These are phyloP conservation scores for Drosophila triauraria DNA, from an alignment of 1,140 invertebrate genomes.

Conservation along the genomic window DNA sequence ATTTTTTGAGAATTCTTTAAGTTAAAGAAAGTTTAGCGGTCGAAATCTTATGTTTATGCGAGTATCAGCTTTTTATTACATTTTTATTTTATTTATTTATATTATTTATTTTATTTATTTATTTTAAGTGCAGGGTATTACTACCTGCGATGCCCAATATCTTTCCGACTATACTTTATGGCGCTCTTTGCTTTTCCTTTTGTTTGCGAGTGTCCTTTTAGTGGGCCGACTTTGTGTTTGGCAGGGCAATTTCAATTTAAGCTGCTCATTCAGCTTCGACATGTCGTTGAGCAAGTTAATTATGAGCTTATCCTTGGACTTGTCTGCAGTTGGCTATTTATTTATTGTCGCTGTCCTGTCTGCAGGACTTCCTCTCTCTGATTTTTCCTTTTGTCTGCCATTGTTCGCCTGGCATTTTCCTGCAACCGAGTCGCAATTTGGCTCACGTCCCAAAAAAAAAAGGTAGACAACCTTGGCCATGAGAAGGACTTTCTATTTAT, in stretches of 20 bases:
- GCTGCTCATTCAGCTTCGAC: conserved; percentile 58
- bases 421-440: conserved; percentile 50
- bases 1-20: background rate
- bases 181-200: background rate
- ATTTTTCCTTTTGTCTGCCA: conserved; percentile 36
- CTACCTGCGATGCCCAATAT: background rate
- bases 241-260: conserved; percentile 71
- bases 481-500: conserved; percentile 44
- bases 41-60: too few relatives aligned
- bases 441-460: conserved; percentile 25
- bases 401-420: conserved; percentile 40
- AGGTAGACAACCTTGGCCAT: conserved; percentile 60
- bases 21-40: background rate
- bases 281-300: conserved; percentile 69
- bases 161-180: background rate
- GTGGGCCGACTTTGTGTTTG: conserved; percentile 5
- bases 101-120: too few relatives aligned
- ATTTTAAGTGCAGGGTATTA: background rate
- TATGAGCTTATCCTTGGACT: conserved; percentile 72
- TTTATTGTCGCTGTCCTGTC: conserved; percentile 48
- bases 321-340: conserved; percentile 64
- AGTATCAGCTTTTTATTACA: too few relatives aligned
- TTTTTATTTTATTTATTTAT: too few relatives aligned
- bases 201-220: conserved; percentile 15
- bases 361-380: conserved; percentile 33